Percentiles rank a stretch among this genome's conserved stretches.
Conservation (phyloP, 53 echinoderm and acorn worm genomes). For the Patiria pectinifera region DNA sequence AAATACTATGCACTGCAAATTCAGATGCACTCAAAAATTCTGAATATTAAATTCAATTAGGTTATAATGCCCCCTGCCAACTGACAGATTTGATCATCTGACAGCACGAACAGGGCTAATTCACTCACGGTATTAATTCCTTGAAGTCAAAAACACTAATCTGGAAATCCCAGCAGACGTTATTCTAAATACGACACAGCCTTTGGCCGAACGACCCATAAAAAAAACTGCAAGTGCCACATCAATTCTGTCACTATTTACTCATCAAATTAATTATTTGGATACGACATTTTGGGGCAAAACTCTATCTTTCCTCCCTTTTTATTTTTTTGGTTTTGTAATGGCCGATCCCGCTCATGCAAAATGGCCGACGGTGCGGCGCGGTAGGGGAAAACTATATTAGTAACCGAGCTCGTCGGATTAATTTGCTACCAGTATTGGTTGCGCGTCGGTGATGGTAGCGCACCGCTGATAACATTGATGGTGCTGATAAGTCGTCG, state of each 20-base stretch:
- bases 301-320: background rate
- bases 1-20: background rate
- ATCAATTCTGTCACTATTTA: background rate
- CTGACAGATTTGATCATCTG: background rate
- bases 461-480: slow-evolving; percentile 43
- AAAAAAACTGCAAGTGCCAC: background rate
- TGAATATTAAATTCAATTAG: background rate
- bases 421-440: slow-evolving; percentile 55
- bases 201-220: background rate
- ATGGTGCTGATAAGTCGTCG: slow-evolving; percentile 49
- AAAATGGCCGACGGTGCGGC: slow-evolving; percentile 4
- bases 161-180: background rate
- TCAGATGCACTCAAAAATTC: background rate
- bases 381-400: slow-evolving; percentile 31
- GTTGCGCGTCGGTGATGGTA: background rate
- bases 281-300: background rate
- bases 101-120: background rate
- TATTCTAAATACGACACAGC: background rate
- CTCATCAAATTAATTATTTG: background rate
- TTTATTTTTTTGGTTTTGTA: background rate
- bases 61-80: background rate
- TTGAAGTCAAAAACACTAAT: slow-evolving; percentile 30
- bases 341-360: background rate
- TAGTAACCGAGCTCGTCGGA: slow-evolving; percentile 60
- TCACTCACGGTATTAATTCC: slow-evolving; percentile 24